Conservation (phyloP, 2,797 vertebrate species). For the Poeciliopsis turneri region DNA sequence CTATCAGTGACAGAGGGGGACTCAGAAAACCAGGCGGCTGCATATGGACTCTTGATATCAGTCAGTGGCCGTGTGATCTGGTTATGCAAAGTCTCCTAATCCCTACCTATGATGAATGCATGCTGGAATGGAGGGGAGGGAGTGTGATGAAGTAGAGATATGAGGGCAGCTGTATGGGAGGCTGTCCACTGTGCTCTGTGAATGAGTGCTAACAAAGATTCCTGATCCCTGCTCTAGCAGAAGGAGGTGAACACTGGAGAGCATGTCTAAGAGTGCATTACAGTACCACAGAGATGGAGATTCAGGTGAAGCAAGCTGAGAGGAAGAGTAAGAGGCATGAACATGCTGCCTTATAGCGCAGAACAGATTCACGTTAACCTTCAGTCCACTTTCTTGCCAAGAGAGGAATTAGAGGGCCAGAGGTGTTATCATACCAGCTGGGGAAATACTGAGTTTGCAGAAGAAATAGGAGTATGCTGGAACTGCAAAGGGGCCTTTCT, state of each 20-base stretch:
- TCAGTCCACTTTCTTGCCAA: slow-evolving; percentile 64
- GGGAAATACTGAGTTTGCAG: slow-evolving; percentile 50
- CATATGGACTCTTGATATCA: slow-evolving; percentile 99
- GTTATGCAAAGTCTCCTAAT: slow-evolving; percentile 99
- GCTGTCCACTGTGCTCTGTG: slow-evolving; percentile 69
- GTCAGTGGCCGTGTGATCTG: slow-evolving; percentile 99
- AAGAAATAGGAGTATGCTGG: slow-evolving; percentile 16
- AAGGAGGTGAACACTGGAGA: slow-evolving; percentile 58
- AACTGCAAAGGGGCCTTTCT: slow-evolving; percentile 43
- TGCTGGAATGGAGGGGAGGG: slow-evolving; percentile 78
- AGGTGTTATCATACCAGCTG: slow-evolving; percentile 61
- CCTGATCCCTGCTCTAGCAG: slow-evolving; percentile 59
- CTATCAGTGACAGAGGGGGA: slow-evolving; percentile 90
- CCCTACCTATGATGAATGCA: slow-evolving; percentile 97
- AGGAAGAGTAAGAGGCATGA: slow-evolving; percentile 55
- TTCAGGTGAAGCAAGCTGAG: slow-evolving; percentile 39
- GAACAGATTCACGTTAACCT: slow-evolving; percentile 72
- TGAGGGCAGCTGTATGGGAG: slow-evolving; percentile 77
- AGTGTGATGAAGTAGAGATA: slow-evolving; percentile 67
- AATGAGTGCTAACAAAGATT: slow-evolving; percentile 65
- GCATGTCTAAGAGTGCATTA: slow-evolving; percentile 50
- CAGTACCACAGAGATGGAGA: slow-evolving; percentile 28
- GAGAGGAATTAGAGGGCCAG: slow-evolving; percentile 70
- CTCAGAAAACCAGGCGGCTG: slow-evolving; percentile 96
- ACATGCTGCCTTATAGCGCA: slow-evolving; percentile 36